Conservation (phyloP, 2,113 vertebrate species). For the Crotalus viridis region DNA sequence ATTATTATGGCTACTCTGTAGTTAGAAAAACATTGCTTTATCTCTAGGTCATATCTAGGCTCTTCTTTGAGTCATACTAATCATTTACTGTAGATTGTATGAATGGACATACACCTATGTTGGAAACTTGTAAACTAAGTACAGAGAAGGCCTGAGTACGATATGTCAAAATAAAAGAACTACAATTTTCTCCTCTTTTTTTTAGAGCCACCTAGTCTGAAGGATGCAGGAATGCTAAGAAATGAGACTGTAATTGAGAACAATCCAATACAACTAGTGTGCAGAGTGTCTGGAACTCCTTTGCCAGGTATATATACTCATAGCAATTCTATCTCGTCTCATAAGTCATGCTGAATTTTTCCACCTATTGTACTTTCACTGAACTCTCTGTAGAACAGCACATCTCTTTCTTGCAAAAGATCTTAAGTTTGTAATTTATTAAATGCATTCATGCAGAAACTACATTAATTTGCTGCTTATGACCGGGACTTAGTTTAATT, state of each 20-base stretch:
- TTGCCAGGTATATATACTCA: conserved; percentile 70
- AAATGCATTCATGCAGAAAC: neutral
- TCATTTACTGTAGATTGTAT: neutral
- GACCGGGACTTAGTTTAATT: neutral
- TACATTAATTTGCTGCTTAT: neutral
- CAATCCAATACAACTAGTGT: conserved; percentile 84
- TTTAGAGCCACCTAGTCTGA: conserved; percentile 86
- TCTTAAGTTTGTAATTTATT: neutral
- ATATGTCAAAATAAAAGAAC: conserved; percentile 26
- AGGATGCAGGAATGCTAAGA: conserved; percentile 76
- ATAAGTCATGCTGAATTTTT: neutral
- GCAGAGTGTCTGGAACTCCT: conserved; percentile 85
- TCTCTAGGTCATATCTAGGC: neutral
- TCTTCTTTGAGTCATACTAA: neutral
- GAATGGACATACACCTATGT: neutral
- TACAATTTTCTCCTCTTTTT: conserved; percentile 37
- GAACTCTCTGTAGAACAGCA: neutral
- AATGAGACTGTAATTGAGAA: conserved; percentile 88
- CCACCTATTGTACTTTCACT: neutral
- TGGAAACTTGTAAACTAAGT: neutral
- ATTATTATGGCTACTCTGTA: neutral
- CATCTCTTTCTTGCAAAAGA: neutral
- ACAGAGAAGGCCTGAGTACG: neutral
- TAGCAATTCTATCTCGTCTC: neutral
- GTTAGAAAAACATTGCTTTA: neutral